Evolutionary conservation across 2,888 invertebrate species (phyloP), one percentile per base, ranked within the genome.

Genomic region (Lithodes maja): DNA sequence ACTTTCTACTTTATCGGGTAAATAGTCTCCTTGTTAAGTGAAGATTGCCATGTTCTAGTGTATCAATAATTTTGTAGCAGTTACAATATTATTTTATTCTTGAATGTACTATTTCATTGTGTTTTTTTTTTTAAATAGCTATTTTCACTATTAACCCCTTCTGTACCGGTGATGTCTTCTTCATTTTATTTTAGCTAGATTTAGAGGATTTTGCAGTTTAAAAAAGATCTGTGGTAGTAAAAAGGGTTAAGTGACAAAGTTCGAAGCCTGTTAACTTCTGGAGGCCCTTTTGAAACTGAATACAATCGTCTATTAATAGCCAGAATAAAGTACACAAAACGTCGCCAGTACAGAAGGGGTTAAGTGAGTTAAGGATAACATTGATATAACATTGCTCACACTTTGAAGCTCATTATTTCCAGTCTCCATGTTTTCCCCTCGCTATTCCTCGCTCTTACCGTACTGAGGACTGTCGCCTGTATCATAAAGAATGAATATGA

Each of bases 391-490:
- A 71, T 71, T 71, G 71, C 71, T 71, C 71, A 71, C 17, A 71
- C 71, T 71, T 71, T 71, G 71, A 71, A n/a, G 71, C 71, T 71
- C 71, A 71, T 71, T 71, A 17, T 71, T 12, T 71, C n/a, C 71
- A 71, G 17, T 71, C n/a, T 17, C 71, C 12, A 33, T 33, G 33
- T 33, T 33, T 33, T 33, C 33, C 33, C 33, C 33, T 33, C 0
- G 33, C 33, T 33, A 33, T 33, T 33, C 33, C 33, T 33, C 33
- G 33, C 33, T 33, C 33, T 33, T 33, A 33, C 33, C 33, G 33
- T 71, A n/a, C 12, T 71, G n/a, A 71, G 71, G 17, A 71, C 15
- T 71, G 71, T 71, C 7, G 61, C 7, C 61, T 61, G 71, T 71
- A 61, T 15, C 7, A 61, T 7, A 61, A 15, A 61, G 15, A 61